A percentile compares a stretch with the other conserved stretches of the same genome.
phyloP scores from a whole-genome alignment of 2,797 vertebrate genomes.

The Propithecus deckenii region DNA sequence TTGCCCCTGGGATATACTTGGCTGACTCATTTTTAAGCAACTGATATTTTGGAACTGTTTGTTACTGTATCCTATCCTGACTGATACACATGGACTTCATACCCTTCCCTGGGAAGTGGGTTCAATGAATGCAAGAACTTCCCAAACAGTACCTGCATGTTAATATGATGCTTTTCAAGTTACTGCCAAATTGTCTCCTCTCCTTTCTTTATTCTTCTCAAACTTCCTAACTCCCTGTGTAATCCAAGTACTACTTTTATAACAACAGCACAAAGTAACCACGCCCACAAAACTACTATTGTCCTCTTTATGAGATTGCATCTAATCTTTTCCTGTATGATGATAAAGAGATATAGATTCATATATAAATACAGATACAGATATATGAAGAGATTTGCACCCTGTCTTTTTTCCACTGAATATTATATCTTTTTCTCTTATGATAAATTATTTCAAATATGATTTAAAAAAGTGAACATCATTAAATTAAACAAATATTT shows the following conservation, averaged over 20 bases:
- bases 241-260: not conserved
- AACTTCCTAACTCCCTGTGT: not conserved
- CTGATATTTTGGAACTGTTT: no score
- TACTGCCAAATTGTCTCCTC: not conserved
- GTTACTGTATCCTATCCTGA: not conserved
- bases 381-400: not conserved
- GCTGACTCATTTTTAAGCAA: not conserved
- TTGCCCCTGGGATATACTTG: not conserved
- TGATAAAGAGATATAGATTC: not conserved
- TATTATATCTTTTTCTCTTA: not conserved
- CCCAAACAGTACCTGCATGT: rapidly evolving
- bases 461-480: not conserved
- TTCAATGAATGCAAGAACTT: not conserved
- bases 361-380: not conserved
- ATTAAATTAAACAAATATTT: not conserved
- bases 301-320: not conserved
- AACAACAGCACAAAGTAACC: not conserved
- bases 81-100: rapidly evolving
- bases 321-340: not conserved
- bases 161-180: not conserved
- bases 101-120: not conserved
- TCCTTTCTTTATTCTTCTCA: not conserved
- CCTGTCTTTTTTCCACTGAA: not conserved
- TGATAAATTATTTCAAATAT: not conserved
- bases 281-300: not conserved